Evolutionary conservation across 1,140 invertebrate genomes (phyloP), one percentile per base, ranked within the genome.

Genomic region (Lasioglossum baleicum): DNA sequence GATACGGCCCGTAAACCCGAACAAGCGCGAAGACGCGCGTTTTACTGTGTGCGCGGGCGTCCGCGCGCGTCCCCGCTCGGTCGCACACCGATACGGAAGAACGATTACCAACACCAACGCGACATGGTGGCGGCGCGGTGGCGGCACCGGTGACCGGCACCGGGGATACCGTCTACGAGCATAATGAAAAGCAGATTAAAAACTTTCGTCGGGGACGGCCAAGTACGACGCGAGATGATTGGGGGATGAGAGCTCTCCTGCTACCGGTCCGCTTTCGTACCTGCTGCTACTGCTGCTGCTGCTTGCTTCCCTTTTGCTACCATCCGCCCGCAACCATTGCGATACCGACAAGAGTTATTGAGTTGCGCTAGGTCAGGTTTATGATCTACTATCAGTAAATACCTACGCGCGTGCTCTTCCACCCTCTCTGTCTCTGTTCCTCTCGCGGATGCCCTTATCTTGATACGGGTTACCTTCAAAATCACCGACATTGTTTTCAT

Each of bases 1-100:
- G 87, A 88, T 89, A 89, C 85, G 81, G 85, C 79, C 90, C 90
- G 90, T 92, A 91, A 92, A 92, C 90, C 89, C 87, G 83, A 83
- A 86, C 89, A 85, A 88, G 84, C 83, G 81, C 86, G 80, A 83
- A 87, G 79, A 85, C 84, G 84, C 78, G 83, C 69, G 66, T 80
- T 80, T 77, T 69, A 69, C 74, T 51, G 74, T 63, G 83, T 71
- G 77, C 66, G 58, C 31, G 56, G n/a, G 26, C 20, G 56, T 20
- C 20, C 51, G 2, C 20, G 6, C 2, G 13, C 56, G 20, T 1
- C 17, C 5, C 79, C 67, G 68, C 71, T 31, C 22, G 51, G n/a
- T 15, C 22, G 48, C 58, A 20, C 73, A 72, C 66, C 56, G 74
- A 83, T 71, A 58, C 58, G 58, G 51, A 20, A 31, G 48, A 70